Evolutionary conservation across 2,888 invertebrate genomes (phyloP).

Genomic region (Ferdinandea cuprea): DNA sequence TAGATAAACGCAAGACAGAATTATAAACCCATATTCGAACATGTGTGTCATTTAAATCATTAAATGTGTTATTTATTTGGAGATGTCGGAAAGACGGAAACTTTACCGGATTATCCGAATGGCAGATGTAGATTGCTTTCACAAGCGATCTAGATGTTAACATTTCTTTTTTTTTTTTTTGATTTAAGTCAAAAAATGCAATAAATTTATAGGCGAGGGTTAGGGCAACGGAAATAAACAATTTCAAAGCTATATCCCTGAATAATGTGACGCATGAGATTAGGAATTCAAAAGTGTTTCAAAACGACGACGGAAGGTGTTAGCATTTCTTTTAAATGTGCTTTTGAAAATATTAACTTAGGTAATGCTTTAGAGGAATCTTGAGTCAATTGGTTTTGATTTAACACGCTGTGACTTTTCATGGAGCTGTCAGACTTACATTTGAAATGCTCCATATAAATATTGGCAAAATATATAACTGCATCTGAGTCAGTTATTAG

Average conservation of each 20-base stretch:
- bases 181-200: neutral
- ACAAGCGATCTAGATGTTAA: neutral
- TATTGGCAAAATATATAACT: neutral
- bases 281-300: neutral
- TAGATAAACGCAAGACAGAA: neutral
- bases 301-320: too few relatives aligned
- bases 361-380: neutral
- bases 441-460: too few relatives aligned
- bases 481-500: too few relatives aligned
- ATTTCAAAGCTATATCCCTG: slow-evolving; percentile 8
- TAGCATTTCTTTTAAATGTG: neutral
- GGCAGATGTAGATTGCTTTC: slow-evolving; percentile 27
- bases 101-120: slow-evolving; percentile 18
- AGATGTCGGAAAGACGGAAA: slow-evolving; percentile 10
- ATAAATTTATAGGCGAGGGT: neutral
- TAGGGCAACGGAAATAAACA: neutral
- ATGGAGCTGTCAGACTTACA: too few relatives aligned
- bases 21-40: slow-evolving; percentile 16
- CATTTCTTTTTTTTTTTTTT: slow-evolving; percentile 1
- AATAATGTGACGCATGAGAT: neutral
- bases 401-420: too few relatives aligned
- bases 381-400: too few relatives aligned
- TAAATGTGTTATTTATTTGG: slow-evolving; percentile 6
- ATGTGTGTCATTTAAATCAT: slow-evolving; percentile 44
- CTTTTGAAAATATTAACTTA: neutral